These are phyloP conservation scores for Scomber japonicus DNA, from an alignment of 2,113 vertebrate genomes.

Conservation along the genomic window DNA sequence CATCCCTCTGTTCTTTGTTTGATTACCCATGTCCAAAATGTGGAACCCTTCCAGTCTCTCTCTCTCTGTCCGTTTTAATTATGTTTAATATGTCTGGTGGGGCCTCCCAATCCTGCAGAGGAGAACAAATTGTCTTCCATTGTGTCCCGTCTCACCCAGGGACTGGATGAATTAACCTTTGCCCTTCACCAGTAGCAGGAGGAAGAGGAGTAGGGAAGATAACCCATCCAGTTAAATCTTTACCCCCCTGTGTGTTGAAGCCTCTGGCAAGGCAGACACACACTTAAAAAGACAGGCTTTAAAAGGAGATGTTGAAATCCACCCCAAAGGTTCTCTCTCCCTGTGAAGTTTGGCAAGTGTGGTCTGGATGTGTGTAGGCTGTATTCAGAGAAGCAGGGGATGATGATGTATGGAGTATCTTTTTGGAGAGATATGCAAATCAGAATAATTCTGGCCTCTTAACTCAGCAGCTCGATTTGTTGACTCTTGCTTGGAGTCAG, in stretches of 20 bases:
- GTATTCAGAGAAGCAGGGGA: neutral
- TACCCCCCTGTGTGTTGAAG: conserved; percentile 17
- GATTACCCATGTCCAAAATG: conserved; percentile 33
- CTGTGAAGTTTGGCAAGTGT: conserved; percentile 29
- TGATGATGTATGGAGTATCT: neutral
- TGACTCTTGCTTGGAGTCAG: neutral
- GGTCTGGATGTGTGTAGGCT: neutral
- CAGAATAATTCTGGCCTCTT: neutral
- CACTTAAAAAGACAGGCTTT: conserved; percentile 16
- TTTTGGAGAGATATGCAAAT: neutral
- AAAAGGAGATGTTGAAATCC: conserved; percentile 25
- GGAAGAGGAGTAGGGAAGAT: conserved; percentile 53
- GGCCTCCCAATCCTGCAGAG: conserved; percentile 43
- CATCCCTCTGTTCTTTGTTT: conserved; percentile 35
- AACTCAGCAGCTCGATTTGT: neutral
- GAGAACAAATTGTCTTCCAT: conserved; percentile 69
- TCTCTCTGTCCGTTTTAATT: conserved; percentile 56
- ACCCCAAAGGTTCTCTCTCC: neutral
- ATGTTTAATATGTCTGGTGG: conserved; percentile 41
- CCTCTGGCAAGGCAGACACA: conserved; percentile 1
- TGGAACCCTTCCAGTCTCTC: conserved; percentile 7
- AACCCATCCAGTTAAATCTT: conserved; percentile 42
- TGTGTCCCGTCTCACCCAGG: conserved; percentile 59
- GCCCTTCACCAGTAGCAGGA: conserved; percentile 53
- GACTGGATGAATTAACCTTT: conserved; percentile 72